phyloP scores from a whole-genome alignment of 2,888 invertebrate species.

The Odontomyia ornata region DNA sequence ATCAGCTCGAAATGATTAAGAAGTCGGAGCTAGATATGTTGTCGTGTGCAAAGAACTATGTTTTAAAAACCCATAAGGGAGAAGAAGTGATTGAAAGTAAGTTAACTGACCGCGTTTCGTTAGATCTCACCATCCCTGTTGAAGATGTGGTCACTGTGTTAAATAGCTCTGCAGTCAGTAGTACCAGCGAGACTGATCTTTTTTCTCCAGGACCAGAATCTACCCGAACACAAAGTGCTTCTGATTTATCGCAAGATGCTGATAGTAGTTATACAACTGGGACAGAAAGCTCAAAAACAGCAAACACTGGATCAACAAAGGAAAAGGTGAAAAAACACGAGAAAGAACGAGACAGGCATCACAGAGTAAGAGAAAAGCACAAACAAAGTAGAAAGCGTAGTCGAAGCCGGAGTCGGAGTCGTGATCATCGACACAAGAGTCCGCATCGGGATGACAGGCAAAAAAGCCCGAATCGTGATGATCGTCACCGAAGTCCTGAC shows the following conservation, averaged over 20 bases:
- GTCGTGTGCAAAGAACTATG: slow-evolving; percentile 81
- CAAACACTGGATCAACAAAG: slow-evolving; percentile 54
- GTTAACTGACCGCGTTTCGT: slow-evolving; percentile 69
- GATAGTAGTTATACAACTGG: slow-evolving; percentile 37
- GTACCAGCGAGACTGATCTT: slow-evolving; percentile 54
- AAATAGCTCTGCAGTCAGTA: slow-evolving; percentile 65
- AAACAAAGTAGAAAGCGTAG: slow-evolving; percentile 51
- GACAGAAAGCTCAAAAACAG: slow-evolving; percentile 39
- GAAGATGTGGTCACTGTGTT: slow-evolving; percentile 73
- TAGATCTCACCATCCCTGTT: slow-evolving; percentile 70
- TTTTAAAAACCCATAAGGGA: slow-evolving; percentile 94
- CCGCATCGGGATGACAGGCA: slow-evolving; percentile 51
- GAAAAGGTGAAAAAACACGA: slow-evolving; percentile 55
- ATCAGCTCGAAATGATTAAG: slow-evolving; percentile 88
- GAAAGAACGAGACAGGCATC: slow-evolving; percentile 53
- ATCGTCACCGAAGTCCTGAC: slow-evolving; percentile 45
- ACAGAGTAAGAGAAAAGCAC: slow-evolving; percentile 57
- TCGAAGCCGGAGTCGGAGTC: slow-evolving; percentile 54
- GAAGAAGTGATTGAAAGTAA: slow-evolving; percentile 77
- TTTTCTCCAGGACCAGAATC: slow-evolving; percentile 50
- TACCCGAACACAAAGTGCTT: not conserved
- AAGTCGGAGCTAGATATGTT: slow-evolving; percentile 86
- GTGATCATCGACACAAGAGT: slow-evolving; percentile 54
- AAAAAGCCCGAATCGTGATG: slow-evolving; percentile 47
- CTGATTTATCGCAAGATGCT: slow-evolving; percentile 41